Evolutionary conservation across 2,888 invertebrate species (phyloP).

Genomic region (Parnassius orleans): DNA sequence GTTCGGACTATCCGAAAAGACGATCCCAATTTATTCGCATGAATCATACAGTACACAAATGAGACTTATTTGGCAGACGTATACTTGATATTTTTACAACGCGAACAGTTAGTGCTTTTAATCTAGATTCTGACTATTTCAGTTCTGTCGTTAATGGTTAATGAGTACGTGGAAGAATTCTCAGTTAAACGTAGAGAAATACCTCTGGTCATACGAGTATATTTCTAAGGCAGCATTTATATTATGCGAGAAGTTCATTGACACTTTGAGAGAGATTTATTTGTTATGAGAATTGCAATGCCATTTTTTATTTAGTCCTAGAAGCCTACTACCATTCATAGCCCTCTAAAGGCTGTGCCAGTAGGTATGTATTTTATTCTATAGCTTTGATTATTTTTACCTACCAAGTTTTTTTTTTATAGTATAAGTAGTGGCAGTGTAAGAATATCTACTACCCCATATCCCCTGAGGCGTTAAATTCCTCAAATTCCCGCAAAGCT

Average conservation of each 20-base stretch:
- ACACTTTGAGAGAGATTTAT: background rate
- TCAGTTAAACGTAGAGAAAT: constrained; percentile 19
- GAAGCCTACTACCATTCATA: no score
- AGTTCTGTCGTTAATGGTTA: constrained; percentile 13
- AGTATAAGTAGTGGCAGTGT: no score
- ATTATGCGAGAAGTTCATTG: constrained; percentile 14
- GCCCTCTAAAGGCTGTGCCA: no score
- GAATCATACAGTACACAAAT: constrained; percentile 3
- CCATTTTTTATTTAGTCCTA: no score
- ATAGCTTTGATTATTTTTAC: no score
- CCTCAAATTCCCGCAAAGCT: no score
- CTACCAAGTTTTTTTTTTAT: no score
- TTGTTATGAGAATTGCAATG: no score
- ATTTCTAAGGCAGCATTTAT: constrained; percentile 6
- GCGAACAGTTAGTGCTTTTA: constrained; percentile 4
- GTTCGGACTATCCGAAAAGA: background rate
- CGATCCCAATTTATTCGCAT: constrained; percentile 4
- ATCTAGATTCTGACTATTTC: constrained; percentile 22
- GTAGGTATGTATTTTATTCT: no score
- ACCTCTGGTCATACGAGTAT: background rate
- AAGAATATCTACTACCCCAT: no score
- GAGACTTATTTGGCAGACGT: constrained; percentile 2
- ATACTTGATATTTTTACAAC: constrained; percentile 4
- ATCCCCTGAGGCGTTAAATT: no score
- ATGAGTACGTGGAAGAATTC: constrained; percentile 21